Conservation (phyloP, 2,113 vertebrate genomes). For the Murina feae region DNA sequence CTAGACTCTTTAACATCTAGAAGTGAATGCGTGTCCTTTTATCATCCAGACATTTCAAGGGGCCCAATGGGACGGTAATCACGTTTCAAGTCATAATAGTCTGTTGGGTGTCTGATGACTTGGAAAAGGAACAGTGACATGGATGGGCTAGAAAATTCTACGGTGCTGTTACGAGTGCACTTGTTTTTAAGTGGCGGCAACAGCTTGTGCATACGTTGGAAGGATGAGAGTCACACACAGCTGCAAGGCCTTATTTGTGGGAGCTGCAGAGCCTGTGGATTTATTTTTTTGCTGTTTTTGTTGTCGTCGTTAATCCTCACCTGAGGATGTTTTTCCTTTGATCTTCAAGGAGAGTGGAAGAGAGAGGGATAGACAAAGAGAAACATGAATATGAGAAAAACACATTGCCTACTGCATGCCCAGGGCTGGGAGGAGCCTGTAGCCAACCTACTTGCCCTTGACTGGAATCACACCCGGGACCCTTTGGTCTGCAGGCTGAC, state of each 20-base stretch:
- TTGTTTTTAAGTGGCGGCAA: neutral
- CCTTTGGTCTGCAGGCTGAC: too few species aligned
- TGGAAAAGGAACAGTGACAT: neutral
- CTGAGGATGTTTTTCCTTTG: too few species aligned
- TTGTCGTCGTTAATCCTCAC: too few species aligned
- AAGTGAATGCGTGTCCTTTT: neutral
- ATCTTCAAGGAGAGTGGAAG: too few species aligned
- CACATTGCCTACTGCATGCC: too few species aligned
- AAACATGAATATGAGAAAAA: too few species aligned
- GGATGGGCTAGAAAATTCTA: neutral
- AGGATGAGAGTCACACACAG: neutral
- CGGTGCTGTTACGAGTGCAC: neutral
- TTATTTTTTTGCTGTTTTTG: neutral
- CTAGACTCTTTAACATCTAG: neutral
- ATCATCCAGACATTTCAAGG: constrained; percentile 9
- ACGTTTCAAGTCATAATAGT: neutral
- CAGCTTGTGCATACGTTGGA: neutral
- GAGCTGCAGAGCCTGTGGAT: neutral
- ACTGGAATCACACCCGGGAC: too few species aligned
- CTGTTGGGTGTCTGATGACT: neutral
- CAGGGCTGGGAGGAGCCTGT: too few species aligned
- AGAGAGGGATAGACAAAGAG: too few species aligned
- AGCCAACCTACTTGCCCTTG: too few species aligned
- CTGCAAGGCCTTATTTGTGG: neutral
- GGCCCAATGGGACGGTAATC: neutral